A percentile compares a stretch with the other conserved stretches of the same genome.
These are phyloP conservation scores for Penaeus chinensis DNA, from an alignment of 1,140 invertebrate species.

Conservation along the genomic window DNA sequence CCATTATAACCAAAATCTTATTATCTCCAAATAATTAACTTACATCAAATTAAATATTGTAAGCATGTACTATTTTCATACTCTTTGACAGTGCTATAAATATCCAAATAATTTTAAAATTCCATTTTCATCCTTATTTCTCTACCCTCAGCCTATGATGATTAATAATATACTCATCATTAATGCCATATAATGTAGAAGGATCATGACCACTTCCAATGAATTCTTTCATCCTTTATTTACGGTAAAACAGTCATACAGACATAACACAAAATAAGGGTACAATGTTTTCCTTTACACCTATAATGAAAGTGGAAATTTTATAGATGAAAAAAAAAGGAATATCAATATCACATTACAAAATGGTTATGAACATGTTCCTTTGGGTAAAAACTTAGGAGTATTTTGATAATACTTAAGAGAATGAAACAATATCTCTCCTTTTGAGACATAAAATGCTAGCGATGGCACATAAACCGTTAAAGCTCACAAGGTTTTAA, in stretches of 20 bases:
- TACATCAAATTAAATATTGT: too few species aligned
- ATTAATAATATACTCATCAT: too few species aligned
- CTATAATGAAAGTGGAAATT: conserved; percentile 20
- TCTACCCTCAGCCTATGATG: too few species aligned
- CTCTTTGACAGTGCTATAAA: too few species aligned
- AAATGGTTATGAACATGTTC: conserved; percentile 6
- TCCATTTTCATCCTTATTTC: too few species aligned
- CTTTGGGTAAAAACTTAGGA: not conserved
- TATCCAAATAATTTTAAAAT: too few species aligned
- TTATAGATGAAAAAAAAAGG: not conserved
- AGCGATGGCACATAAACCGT: conserved; percentile 28
- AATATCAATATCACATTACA: conserved; percentile 16
- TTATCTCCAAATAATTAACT: too few species aligned
- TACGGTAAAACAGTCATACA: conserved; percentile 49
- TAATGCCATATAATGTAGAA: too few species aligned
- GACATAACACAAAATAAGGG: conserved; percentile 45
- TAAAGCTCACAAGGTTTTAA: conserved; percentile 5
- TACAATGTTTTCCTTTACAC: conserved; percentile 47
- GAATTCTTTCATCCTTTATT: conserved; percentile 44
- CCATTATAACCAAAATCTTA: too few species aligned
- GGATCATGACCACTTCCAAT: too few species aligned
- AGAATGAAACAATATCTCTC: conserved; percentile 21
- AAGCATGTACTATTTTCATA: too few species aligned
- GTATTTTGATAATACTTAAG: not conserved
- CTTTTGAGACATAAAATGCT: not conserved